Evolutionary conservation across 2,888 invertebrate genomes (phyloP), one percentile per base, ranked within the genome.

Genomic region (Drosophila conformis): DNA sequence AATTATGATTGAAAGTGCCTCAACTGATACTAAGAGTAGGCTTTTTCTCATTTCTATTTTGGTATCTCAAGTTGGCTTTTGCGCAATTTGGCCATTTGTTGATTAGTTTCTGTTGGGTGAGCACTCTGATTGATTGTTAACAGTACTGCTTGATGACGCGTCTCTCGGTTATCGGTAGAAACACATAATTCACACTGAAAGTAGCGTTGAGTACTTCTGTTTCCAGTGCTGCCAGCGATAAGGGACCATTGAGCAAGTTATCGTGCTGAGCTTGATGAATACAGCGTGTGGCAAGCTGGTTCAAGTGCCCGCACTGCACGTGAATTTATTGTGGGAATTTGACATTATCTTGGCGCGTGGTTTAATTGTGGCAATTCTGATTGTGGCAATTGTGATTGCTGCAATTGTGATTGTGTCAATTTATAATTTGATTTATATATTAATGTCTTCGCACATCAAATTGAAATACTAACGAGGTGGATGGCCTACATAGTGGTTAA

Each of bases 281-380:
- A 8, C 5, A 10, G 48, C 10, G 2, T 18, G 25, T 48, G 48
- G 21, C 35, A 27, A 56, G 7, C 15, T 7, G 18, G 54, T 56
- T 38, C 57, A 21, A 21, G 31, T 35, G 49, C 25, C 38, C 69
- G 21, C 38, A 10, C 8, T 8, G 46, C 66, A 27, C 27, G 27
- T 27, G 27, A 4, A 0, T 27, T 27, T 27, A 27, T 4, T 27
- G 4, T 27, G 27, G 27, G 3, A 27, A 27, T 27, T 6, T 25
- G 2, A 25, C 2, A 25, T 25, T 25, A 25, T 21, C 36, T n/a
- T 11, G 15, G 21, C 33, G 5, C 4, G 61, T 62, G 36, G 4
- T 11, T 42, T 21, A 21, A 11, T 21, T 4, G 11, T 18, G 21
- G 4, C 7, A 7, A 21, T 31, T 31, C 8, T 0, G 8, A 8